Evolutionary conservation across 2,888 invertebrate genomes (phyloP).

Genomic region (Leucoma salicis): DNA sequence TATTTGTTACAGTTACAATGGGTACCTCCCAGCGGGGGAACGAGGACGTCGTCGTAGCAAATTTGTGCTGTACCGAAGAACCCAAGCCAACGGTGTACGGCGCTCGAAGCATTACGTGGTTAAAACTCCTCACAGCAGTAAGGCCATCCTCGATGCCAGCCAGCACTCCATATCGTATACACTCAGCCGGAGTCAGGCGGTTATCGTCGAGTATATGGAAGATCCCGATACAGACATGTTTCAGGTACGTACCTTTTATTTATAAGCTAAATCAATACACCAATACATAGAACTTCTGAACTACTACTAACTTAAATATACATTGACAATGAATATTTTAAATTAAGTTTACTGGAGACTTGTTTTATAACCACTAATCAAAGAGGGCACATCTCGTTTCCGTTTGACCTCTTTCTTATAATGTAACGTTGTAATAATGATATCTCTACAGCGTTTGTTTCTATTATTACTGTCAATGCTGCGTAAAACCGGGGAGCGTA

Average conservation of each 20-base stretch:
- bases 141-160: conserved; percentile 95
- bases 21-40: conserved; percentile 95
- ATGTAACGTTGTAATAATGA: conserved; percentile 10
- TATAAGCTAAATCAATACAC: background rate
- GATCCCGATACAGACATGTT: conserved; percentile 99
- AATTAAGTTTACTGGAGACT: conserved; percentile 2
- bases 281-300: background rate
- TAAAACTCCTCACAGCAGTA: conserved; percentile 96
- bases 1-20: conserved; percentile 90
- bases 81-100: conserved; percentile 94
- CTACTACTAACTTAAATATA: background rate
- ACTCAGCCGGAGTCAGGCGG: conserved; percentile 96
- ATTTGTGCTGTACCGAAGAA: conserved; percentile 93
- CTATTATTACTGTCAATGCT: background rate
- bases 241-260: conserved; percentile 86
- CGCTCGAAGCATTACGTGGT: conserved; percentile 97
- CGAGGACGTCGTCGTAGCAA: conserved; percentile 96
- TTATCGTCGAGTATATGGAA: conserved; percentile 98
- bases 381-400: conserved; percentile 8
- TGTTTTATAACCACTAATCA: conserved; percentile 8
- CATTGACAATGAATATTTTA: conserved; percentile 5
- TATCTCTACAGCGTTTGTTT: conserved; percentile 3
- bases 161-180: conserved; percentile 99
- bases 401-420: conserved; percentile 16
- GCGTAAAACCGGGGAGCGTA: too few species aligned